These are phyloP conservation scores for Cerastis rubricosa DNA, from an alignment of 2,888 invertebrate genomes.

Conservation along the genomic window DNA sequence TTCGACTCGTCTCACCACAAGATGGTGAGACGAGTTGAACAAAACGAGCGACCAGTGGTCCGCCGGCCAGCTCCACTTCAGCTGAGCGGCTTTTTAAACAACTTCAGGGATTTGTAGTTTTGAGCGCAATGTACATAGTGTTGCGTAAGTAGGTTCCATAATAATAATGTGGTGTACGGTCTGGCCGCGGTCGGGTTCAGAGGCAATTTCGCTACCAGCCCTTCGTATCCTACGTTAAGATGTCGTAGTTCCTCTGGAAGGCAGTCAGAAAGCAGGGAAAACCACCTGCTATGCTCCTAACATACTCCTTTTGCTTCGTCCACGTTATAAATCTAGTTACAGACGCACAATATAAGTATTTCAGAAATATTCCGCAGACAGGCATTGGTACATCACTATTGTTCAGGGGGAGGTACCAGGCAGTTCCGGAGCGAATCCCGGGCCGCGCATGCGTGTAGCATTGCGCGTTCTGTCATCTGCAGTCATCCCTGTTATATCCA, in stretches of 20 bases:
- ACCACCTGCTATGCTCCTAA: not conserved
- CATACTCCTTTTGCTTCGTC: not conserved
- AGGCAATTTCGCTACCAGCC: not conserved
- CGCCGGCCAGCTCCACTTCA: not conserved
- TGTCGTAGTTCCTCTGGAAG: not conserved
- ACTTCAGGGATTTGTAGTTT: not conserved
- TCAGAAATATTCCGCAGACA: conserved; percentile 12
- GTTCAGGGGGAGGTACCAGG: conserved; percentile 66
- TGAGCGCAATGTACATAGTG: too few relatives aligned
- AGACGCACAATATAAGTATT: not conserved
- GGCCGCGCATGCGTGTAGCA: conserved; percentile 77
- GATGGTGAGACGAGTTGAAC: too few relatives aligned
- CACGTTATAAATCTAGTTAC: not conserved
- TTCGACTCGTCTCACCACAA: not conserved
- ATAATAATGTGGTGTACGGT: not conserved
- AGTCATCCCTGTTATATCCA: conserved; percentile 33
- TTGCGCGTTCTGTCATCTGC: conserved; percentile 67
- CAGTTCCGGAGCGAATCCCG: conserved; percentile 74
- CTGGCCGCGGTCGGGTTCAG: too few relatives aligned
- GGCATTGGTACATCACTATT: conserved; percentile 70
- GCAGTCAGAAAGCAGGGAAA: not conserved
- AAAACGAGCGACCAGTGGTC: too few relatives aligned
- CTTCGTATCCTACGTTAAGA: not conserved
- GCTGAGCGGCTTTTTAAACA: not conserved
- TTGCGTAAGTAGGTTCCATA: not conserved